Base-by-base conservation (phyloP, 2,888 invertebrate genomes). In the Taenaris catops region DNA sequence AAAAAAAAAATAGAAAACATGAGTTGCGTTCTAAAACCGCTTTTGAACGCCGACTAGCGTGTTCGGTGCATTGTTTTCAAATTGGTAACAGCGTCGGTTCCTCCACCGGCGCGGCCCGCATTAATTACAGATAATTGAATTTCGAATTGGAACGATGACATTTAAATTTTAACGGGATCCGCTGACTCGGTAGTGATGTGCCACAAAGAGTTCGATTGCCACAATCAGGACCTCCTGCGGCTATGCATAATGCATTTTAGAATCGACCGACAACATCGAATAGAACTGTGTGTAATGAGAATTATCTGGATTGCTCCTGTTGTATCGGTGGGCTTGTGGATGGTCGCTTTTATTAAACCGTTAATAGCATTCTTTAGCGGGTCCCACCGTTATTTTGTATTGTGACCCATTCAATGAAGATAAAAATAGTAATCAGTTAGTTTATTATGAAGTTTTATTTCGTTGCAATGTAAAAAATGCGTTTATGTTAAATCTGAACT, bases 81-180 rank as follows among this genome's bases (percentile, higher is more conserved):
- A 75, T 75, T 69, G 63, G 68, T 72, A 72, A 70, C 69, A 75
- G 65, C 63, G 63, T 65, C 62, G 64, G 69, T 65, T 64, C 72
- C 74, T 83, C 76, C 74, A 76, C 74, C 72, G 76, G 61, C 72
- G 64, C 70, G 69, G 70, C 60, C 66, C 70, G 75, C 72, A 81
- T 87, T 89, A 89, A 89, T 89, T 89, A 89, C 87, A 80, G 65
- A 78, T 88, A 88, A 89, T 89, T 89, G 88, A 89, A 88, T 88
- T 89, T 89, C 84, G 89, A 89, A 89, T 89, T 89, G 89, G 89
- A 79, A 88, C 80, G 88, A 89, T 89, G 89, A 89, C 88, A 88
- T 84, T 89, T 83, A 78, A 78, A 72, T 88, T 89, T 89, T 87
- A 68, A 75, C 81, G 79, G 73, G 71, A 70, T 62, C 55, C 57